Conservation (phyloP, 2,797 vertebrate species). For the Characodon lateralis region DNA sequence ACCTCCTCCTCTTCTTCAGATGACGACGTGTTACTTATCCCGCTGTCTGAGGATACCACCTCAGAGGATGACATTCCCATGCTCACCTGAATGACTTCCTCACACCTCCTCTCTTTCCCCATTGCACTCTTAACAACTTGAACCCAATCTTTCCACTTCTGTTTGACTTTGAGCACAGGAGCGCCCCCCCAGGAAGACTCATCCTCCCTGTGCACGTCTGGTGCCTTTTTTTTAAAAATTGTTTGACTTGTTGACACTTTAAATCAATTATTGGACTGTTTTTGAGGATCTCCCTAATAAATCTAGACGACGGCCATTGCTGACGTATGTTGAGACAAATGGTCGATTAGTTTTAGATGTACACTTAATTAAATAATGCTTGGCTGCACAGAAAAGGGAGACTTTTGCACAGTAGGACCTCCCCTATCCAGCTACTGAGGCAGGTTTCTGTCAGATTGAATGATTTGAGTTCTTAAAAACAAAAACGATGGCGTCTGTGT, state of each 20-base stretch:
- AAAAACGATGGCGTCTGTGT: constrained; percentile 51
- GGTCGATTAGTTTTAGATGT: constrained; percentile 46
- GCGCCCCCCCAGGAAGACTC: constrained; percentile 43
- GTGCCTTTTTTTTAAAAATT: constrained; percentile 76
- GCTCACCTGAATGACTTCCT: constrained; percentile 74
- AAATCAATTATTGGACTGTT: constrained; percentile 62
- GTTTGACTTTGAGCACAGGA: constrained; percentile 74
- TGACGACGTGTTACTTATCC: constrained; percentile 89
- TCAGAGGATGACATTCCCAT: constrained; percentile 84
- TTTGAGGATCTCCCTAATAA: constrained; percentile 35
- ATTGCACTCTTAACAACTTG: constrained; percentile 23
- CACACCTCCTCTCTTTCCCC: background rate
- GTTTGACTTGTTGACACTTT: constrained; percentile 58
- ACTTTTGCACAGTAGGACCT: constrained; percentile 80
- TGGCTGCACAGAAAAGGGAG: constrained; percentile 66
- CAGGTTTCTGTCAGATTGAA: constrained; percentile 59
- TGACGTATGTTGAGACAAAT: constrained; percentile 30
- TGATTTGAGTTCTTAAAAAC: constrained; percentile 32
- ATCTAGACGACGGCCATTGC: constrained; percentile 29
- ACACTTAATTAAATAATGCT: constrained; percentile 51
- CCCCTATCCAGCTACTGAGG: constrained; percentile 63
- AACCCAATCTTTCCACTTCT: constrained; percentile 58
- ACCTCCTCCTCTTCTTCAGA: constrained; percentile 75
- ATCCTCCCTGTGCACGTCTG: constrained; percentile 73
- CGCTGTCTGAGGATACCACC: constrained; percentile 82